Percentiles rank a stretch among this genome's conserved stretches.
phyloP scores from a whole-genome alignment of 2,797 vertebrate genomes.

The Argya squamiceps region DNA sequence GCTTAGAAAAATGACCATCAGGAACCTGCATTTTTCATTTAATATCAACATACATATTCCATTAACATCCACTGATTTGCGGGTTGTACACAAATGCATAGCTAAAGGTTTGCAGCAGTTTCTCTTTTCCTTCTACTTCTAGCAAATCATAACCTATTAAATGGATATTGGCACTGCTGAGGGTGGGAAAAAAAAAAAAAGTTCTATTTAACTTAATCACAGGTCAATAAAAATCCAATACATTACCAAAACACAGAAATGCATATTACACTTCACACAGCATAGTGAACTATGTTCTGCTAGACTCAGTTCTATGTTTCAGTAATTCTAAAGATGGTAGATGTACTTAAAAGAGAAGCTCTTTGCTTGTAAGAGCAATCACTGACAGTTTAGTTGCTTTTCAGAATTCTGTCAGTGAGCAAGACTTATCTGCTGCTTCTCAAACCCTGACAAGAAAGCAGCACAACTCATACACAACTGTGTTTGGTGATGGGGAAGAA shows the following conservation, averaged over 20 bases:
- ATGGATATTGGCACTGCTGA: neutral
- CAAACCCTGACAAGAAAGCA: neutral
- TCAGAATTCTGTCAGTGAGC: neutral
- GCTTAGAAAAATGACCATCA: constrained; percentile 7
- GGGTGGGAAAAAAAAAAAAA: neutral
- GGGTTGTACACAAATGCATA: neutral
- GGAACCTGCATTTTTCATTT: neutral
- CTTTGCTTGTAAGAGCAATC: neutral
- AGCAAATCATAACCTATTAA: neutral
- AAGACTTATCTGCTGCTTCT: neutral
- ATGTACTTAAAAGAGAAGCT: neutral
- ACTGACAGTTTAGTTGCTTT: neutral
- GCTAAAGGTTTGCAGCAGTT: neutral
- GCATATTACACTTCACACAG: neutral
- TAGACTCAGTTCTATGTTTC: neutral
- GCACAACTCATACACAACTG: neutral
- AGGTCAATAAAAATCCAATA: neutral
- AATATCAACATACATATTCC: neutral
- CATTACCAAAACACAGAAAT: neutral
- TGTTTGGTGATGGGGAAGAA: neutral
- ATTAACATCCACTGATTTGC: neutral
- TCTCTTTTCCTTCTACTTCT: neutral
- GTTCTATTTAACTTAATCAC: neutral
- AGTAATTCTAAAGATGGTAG: neutral
- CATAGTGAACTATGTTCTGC: neutral